A percentile compares a stretch with the other conserved stretches of the same genome.
Evolutionary conservation across 2,797 vertebrate species (phyloP).

Genomic region (Fundulus diaphanus): DNA sequence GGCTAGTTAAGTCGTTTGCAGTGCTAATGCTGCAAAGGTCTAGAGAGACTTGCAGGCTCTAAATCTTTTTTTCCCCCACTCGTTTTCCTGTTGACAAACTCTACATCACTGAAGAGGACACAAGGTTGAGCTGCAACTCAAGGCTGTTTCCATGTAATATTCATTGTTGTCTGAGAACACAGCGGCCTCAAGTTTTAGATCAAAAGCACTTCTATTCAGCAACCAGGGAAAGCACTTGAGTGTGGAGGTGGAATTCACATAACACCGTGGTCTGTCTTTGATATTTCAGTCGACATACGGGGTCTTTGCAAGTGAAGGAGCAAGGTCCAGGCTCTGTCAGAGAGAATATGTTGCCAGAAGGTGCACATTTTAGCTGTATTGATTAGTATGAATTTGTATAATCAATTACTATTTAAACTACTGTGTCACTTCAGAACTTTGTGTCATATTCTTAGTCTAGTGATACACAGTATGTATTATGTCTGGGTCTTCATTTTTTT

Average conservation of each 20-base stretch:
- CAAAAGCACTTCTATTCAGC: slow-evolving; percentile 78
- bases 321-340: slow-evolving; percentile 30
- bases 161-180: slow-evolving; percentile 78
- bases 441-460: slow-evolving; percentile 34
- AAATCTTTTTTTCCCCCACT: not conserved
- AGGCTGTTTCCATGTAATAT: slow-evolving; percentile 80
- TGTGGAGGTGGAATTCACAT: slow-evolving; percentile 67
- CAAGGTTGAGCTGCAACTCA: slow-evolving; percentile 61
- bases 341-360: slow-evolving; percentile 18
- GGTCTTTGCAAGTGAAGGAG: slow-evolving; percentile 56
- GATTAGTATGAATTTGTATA: slow-evolving; percentile 18
- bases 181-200: slow-evolving; percentile 76
- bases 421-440: slow-evolving; percentile 6
- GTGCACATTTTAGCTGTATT: slow-evolving; percentile 15
- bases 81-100: slow-evolving; percentile 59
- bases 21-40: slow-evolving; percentile 43
- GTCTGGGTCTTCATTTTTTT: not conserved
- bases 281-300: slow-evolving; percentile 66
- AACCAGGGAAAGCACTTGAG: slow-evolving; percentile 73
- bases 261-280: slow-evolving; percentile 66
- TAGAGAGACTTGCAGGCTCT: slow-evolving; percentile 1
- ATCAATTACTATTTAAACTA: slow-evolving; percentile 8
- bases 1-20: slow-evolving; percentile 61
- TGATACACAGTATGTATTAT: slow-evolving; percentile 14
- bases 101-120: slow-evolving; percentile 49